Evolutionary conservation across 2,113 vertebrate genomes (phyloP).

Genomic region (Cepphus grylle): DNA sequence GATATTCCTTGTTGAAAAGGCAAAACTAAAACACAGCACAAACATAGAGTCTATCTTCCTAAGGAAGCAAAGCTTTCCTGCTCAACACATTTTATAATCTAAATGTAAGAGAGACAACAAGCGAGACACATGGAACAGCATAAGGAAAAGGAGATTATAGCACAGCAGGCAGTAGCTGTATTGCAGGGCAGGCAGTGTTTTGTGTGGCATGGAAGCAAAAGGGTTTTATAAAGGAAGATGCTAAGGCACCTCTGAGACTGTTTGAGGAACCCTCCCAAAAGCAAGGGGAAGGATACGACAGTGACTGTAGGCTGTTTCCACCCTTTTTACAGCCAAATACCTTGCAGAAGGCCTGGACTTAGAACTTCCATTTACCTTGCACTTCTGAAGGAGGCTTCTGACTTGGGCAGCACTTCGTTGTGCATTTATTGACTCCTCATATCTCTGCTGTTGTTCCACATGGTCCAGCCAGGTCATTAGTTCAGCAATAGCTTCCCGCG

Average conservation of each 20-base stretch:
- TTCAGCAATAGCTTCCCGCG: conserved; percentile 80
- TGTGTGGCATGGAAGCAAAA: not conserved
- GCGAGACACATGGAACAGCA: not conserved
- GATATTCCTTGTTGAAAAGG: not conserved
- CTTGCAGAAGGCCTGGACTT: not conserved
- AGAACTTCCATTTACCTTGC: conserved; percentile 77
- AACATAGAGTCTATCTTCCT: not conserved
- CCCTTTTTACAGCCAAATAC: not conserved
- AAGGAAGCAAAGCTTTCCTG: not conserved
- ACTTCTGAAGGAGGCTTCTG: conserved; percentile 71
- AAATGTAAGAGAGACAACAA: not conserved
- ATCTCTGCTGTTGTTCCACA: conserved; percentile 64
- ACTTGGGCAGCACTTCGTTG: conserved; percentile 46
- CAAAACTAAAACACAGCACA: not conserved
- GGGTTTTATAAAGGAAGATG: not conserved
- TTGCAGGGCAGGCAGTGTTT: not conserved
- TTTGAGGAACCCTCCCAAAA: not conserved
- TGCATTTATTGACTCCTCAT: not conserved
- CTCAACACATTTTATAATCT: not conserved
- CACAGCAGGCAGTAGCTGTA: not conserved
- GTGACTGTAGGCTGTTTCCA: not conserved
- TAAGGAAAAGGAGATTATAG: not conserved
- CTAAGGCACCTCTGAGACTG: not conserved
- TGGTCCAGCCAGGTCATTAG: conserved; percentile 77
- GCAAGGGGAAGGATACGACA: not conserved